Conservation (phyloP, 2,888 invertebrate species). For the Cataglyphis rosenhaueri region DNA sequence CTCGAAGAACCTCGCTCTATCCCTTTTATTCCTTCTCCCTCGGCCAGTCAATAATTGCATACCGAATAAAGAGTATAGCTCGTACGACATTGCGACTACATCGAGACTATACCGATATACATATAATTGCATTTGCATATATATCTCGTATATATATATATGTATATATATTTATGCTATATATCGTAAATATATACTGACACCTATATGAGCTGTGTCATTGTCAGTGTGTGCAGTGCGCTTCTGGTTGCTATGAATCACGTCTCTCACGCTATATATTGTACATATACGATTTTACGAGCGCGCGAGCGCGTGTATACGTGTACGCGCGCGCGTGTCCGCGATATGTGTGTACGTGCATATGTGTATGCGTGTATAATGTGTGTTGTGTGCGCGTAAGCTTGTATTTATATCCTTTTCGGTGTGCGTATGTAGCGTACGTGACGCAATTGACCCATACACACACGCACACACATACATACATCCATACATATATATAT, state of each 20-base stretch:
- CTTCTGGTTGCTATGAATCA: slow-evolving; percentile 81
- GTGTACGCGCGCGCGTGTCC: slow-evolving; percentile 54
- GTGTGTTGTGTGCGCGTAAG: slow-evolving; percentile 40
- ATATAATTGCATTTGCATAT: slow-evolving; percentile 45
- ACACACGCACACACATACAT: background rate
- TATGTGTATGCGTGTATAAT: slow-evolving; percentile 36
- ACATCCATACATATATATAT: background rate
- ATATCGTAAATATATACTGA: slow-evolving; percentile 71
- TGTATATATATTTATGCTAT: slow-evolving; percentile 59
- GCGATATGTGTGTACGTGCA: slow-evolving; percentile 34
- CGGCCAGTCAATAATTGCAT: slow-evolving; percentile 70
- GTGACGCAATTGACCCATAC: background rate
- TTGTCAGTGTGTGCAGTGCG: slow-evolving; percentile 85
- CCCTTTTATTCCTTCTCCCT: background rate
- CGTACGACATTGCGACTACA: slow-evolving; percentile 71
- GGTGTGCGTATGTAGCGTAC: slow-evolving; percentile 18
- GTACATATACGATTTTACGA: slow-evolving; percentile 52
- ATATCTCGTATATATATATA: slow-evolving; percentile 56
- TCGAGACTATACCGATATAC: slow-evolving; percentile 62
- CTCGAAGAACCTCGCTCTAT: slow-evolving; percentile 27
- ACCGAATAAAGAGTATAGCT: slow-evolving; percentile 60
- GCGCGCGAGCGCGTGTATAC: slow-evolving; percentile 34
- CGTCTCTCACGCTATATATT: slow-evolving; percentile 64
- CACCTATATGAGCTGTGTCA: slow-evolving; percentile 77
- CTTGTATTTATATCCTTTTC: slow-evolving; percentile 50